phyloP scores from a whole-genome alignment of 2,113 vertebrate genomes.

The Nannobrachium achirus region DNA sequence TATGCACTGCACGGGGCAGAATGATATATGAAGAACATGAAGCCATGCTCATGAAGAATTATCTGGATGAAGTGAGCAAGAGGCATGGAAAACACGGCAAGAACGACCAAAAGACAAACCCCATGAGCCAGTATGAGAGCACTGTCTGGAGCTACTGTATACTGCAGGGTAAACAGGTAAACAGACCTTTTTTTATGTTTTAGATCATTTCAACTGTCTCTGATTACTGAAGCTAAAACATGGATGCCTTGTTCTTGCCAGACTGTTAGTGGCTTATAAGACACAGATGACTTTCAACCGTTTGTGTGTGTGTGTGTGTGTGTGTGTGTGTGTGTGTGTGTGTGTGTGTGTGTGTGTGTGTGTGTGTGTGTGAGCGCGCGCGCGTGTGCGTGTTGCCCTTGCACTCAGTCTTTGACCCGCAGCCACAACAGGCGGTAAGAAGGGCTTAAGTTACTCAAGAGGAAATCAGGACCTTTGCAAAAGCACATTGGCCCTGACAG shows the following conservation, averaged over 20 bases:
- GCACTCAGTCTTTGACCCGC: conserved; percentile 18
- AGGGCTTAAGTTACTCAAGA: conserved; percentile 38
- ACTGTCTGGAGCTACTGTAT: too few relatives aligned
- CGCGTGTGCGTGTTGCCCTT: not conserved
- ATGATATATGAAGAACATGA: too few relatives aligned
- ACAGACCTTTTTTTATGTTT: too few relatives aligned
- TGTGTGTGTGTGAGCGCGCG: conserved; percentile 7
- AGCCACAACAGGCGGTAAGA: conserved; percentile 19
- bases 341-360: conserved; percentile 1
- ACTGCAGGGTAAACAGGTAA: too few relatives aligned
- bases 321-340: not conserved
- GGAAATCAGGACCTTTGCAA: conserved; percentile 47
- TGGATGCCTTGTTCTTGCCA: not conserved
- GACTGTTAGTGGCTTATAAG: conserved; percentile 12
- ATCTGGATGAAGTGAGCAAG: too few relatives aligned
- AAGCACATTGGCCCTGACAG: conserved; percentile 26
- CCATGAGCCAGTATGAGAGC: too few relatives aligned
- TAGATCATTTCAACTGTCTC: too few relatives aligned
- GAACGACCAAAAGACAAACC: too few relatives aligned
- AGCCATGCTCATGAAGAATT: too few relatives aligned
- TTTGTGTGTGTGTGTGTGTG: conserved; percentile 13
- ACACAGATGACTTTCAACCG: conserved; percentile 33
- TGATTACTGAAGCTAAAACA: conserved; percentile 26
- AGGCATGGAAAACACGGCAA: too few relatives aligned
- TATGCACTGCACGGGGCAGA: too few relatives aligned